Evolutionary conservation across 2,797 vertebrate species (phyloP), one percentile per base, ranked within the genome.

Genomic region (Arrhamphus sclerolepis): DNA sequence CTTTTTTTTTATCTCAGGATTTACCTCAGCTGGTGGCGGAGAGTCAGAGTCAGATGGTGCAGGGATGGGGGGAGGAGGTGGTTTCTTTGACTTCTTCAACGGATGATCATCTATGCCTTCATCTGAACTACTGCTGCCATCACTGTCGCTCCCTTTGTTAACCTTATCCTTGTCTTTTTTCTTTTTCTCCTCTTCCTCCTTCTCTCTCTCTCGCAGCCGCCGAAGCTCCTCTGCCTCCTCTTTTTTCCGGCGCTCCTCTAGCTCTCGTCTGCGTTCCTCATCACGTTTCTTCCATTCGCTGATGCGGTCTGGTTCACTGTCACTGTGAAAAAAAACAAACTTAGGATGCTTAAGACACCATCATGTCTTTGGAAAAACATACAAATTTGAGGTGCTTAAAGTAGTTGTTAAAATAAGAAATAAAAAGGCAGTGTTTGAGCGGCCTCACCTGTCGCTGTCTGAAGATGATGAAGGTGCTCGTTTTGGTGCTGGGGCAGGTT

Each of bases 271-370:
- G 1, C 96, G 92, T 56, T 96, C 96, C 73, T 98, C 96, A 0
- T 98, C 97, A 3, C 94, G 82, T 59, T 95, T 94, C 81, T 98
- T 98, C 97, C 97, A 98, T 58, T 97, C 96, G 0, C 96, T 96
- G 89, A 99, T 96, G 51, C 94, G 94, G 85, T 98, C 96, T 2
- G 94, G 92, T 9, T 95, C 96, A 2, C 95, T 97, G 10, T 96
- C 96, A 0, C 95, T 98, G 64, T 69, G 58, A 20, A 13, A 31
- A 24, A 11, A 81, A 20, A 56, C 52, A 42, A n/a, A n/a, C n/a
- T n/a, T 1, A 46, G 29, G 2, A 28, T 39, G 19, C 3, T n/a
- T 48, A 21, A 53, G 38, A 42, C 46, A 6, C 11, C 34, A 14
- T 14, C 3, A 10, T 11, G 10, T 11, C 13, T 34, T 34, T 34